phyloP scores from a whole-genome alignment of 2,113 vertebrate species.

The Triplophysa tibetana region DNA sequence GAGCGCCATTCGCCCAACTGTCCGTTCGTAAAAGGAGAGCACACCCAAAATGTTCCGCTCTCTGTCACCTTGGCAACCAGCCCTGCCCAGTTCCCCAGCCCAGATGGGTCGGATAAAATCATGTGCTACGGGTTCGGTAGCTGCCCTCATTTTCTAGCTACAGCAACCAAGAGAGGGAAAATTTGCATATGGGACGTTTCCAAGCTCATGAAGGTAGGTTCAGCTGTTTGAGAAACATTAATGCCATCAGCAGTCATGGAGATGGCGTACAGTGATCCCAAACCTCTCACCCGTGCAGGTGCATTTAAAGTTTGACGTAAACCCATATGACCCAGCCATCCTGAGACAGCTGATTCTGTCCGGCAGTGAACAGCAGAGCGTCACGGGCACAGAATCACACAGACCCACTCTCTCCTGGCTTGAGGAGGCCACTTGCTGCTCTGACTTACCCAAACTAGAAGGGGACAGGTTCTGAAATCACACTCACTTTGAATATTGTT shows the following conservation, averaged over 20 bases:
- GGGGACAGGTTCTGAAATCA: slow-evolving; percentile 84
- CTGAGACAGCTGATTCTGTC: slow-evolving; percentile 89
- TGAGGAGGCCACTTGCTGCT: slow-evolving; percentile 94
- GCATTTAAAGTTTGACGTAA: slow-evolving; percentile 97
- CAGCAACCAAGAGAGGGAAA: slow-evolving; percentile 95
- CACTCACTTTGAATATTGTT: background rate
- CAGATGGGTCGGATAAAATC: slow-evolving; percentile 92
- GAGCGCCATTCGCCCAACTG: slow-evolving; percentile 99
- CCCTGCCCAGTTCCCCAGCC: slow-evolving; percentile 93
- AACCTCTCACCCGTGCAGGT: slow-evolving; percentile 73
- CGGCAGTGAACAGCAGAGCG: slow-evolving; percentile 83
- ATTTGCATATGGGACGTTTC: slow-evolving; percentile 99
- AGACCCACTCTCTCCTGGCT: slow-evolving; percentile 94
- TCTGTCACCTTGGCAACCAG: slow-evolving; percentile 96
- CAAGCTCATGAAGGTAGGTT: slow-evolving; percentile 95
- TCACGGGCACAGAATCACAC: slow-evolving; percentile 82
- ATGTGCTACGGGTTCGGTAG: slow-evolving; percentile 96
- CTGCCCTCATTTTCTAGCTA: slow-evolving; percentile 95
- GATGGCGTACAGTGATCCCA: background rate
- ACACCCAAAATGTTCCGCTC: slow-evolving; percentile 97
- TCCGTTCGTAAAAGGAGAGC: slow-evolving; percentile 98
- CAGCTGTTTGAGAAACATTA: background rate
- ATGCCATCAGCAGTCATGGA: too few species aligned
- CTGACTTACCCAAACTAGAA: slow-evolving; percentile 97
- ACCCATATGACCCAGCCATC: slow-evolving; percentile 94